Evolutionary conservation across 2,113 vertebrate genomes (phyloP).

Genomic region (Bagarius yarrelli): DNA sequence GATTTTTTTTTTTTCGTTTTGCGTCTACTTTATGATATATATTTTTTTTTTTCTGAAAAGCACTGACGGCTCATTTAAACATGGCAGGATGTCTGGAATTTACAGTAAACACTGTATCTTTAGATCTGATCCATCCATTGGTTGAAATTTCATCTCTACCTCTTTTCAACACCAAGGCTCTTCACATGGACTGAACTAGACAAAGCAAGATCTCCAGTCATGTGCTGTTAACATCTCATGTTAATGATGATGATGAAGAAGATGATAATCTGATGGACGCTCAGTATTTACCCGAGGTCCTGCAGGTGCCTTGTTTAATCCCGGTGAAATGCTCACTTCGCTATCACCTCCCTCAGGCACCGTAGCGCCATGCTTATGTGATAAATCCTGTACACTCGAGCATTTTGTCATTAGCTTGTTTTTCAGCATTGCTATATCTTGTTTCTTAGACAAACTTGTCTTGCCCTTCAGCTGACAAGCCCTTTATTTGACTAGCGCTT

Average conservation of each 20-base stretch:
- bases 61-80: constrained; percentile 2
- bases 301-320: constrained; percentile 23
- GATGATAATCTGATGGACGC: background rate
- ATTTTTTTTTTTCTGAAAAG: background rate
- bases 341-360: constrained; percentile 4
- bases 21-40: background rate
- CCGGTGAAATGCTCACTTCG: constrained; percentile 6
- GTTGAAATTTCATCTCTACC: constrained; percentile 61
- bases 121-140: constrained; percentile 45
- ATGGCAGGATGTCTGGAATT: constrained; percentile 26
- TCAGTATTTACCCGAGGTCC: background rate
- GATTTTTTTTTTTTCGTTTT: background rate
- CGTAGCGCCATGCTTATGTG: background rate
- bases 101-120: constrained; percentile 55
- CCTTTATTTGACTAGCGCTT: background rate
- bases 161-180: constrained; percentile 43
- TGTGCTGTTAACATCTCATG: background rate
- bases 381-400: background rate
- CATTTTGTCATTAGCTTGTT: background rate
- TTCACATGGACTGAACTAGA: constrained; percentile 15
- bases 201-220: background rate
- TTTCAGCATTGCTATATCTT: constrained; percentile 1
- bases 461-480: background rate
- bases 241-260: too few relatives aligned
- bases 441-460: background rate